Conservation (phyloP, 2,113 vertebrate species). For the Noturus placidus region DNA sequence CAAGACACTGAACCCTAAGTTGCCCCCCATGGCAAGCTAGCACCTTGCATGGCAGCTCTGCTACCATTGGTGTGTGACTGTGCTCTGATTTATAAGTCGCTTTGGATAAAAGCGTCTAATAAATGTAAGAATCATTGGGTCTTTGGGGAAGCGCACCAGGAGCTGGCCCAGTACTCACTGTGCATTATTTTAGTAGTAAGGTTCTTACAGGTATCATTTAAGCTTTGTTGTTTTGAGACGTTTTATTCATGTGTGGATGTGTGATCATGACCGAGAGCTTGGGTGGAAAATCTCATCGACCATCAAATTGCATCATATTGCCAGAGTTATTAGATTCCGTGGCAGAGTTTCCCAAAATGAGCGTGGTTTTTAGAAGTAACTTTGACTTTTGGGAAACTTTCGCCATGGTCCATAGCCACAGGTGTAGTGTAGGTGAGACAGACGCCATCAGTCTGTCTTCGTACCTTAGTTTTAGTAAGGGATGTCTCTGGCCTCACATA, state of each 20-base stretch:
- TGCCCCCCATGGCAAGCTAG: no score
- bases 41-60: no score
- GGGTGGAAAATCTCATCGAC: constrained; percentile 52
- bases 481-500: constrained; percentile 84
- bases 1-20: no score
- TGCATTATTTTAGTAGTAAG: constrained; percentile 1
- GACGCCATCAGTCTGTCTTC: constrained; percentile 69
- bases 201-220: constrained; percentile 12
- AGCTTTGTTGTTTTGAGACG: constrained; percentile 29
- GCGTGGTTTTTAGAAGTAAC: neutral
- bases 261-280: constrained; percentile 55
- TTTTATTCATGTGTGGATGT: constrained; percentile 21
- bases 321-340: constrained; percentile 55
- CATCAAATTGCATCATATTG: constrained; percentile 1
- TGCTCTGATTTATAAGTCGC: no score
- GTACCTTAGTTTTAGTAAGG: constrained; percentile 94
- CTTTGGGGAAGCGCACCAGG: constrained; percentile 72
- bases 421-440: constrained; percentile 81
- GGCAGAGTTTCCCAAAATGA: constrained; percentile 26
- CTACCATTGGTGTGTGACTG: no score
- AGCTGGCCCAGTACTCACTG: constrained; percentile 68
- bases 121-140: constrained; percentile 48
- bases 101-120: no score
- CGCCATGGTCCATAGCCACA: constrained; percentile 72
- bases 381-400: constrained; percentile 34